Base-by-base conservation (phyloP, 2,797 vertebrate genomes). In the Megaceryle alcyon region DNA sequence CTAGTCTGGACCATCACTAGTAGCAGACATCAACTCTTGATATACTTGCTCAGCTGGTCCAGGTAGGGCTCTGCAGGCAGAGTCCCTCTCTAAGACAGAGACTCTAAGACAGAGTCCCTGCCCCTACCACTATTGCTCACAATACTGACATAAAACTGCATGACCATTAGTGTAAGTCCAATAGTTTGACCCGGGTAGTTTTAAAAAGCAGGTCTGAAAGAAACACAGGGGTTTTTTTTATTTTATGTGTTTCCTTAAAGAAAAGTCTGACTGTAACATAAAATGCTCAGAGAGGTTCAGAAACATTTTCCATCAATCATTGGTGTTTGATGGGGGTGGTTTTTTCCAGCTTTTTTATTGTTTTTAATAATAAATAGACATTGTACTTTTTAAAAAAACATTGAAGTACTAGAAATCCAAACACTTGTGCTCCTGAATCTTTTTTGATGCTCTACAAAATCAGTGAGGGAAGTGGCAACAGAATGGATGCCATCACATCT, bases 311-410 rank as follows among this genome's bases (percentile, higher is more conserved):
- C 10, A 22, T 81, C 35, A 46, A 3, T 59, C 41, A 51, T 2
- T 41, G 16, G 3, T 57, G 33, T 57, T 71, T 80, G 56, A 15
- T 51, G 33, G 9, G 7, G 2, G 2, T 21, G 9, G 9, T 0
- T 1, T 23, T 87, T 66, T 29, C 12, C 20, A 39, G 10, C 6
- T 25, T 53, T 81, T 44, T 28, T 2, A 19, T 29, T 29, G 43
- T 44, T 33, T 69, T 28, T 1, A 8, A 31, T 79, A 92, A 49
- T 18, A 64, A 64, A 37, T 9, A 39, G 16, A 72, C 49, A 46
- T 26, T 23, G 71, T 61, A 51, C 16, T 48, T 26, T 51, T 51
- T 7, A 14, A 21, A 49, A 49, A 78, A 88, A 61, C 1, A 90
- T 35, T 49, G 71, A 64, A 78, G 5, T 26, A 54, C 2, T 71